A percentile compares a stretch with the other conserved stretches of the same genome.
Evolutionary conservation across 1,140 invertebrate species (phyloP).

Genomic region (Drosophila littoralis): DNA sequence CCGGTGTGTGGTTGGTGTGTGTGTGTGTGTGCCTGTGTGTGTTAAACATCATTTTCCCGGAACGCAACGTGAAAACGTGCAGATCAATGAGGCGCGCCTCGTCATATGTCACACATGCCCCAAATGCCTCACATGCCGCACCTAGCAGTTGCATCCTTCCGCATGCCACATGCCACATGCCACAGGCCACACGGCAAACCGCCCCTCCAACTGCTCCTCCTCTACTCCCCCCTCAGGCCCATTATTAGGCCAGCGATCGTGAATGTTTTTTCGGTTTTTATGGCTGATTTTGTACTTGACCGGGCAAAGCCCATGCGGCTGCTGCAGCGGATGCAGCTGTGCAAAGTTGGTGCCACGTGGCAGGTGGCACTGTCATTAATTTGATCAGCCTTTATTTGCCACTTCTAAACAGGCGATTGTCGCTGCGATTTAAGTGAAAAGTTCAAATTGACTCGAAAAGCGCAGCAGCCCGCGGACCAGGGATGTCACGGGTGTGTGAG

Average conservation of each 20-base stretch:
- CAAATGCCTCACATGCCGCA: constrained; percentile 14
- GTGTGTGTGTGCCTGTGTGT: constrained; percentile 34
- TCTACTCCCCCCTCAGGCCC: too few relatives aligned
- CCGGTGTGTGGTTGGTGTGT: constrained; percentile 30
- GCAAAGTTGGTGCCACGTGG: constrained; percentile 9
- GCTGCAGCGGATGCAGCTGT: constrained; percentile 14
- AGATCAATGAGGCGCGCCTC: constrained; percentile 22
- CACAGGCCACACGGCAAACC: background rate
- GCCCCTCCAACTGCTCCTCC: too few relatives aligned
- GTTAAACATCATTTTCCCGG: constrained; percentile 64
- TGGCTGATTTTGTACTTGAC: constrained; percentile 40
- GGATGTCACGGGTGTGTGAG: background rate
- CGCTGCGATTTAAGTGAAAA: background rate
- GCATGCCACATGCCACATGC: background rate
- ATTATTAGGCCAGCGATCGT: background rate
- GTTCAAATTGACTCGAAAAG: background rate
- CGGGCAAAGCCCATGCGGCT: constrained; percentile 13
- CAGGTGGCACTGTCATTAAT: constrained; percentile 28
- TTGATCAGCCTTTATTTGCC: constrained; percentile 31
- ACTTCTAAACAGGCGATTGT: constrained; percentile 6
- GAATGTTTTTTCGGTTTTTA: background rate
- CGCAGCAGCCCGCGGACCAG: background rate
- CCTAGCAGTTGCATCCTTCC: constrained; percentile 9
- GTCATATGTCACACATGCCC: constrained; percentile 22
- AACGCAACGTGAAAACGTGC: constrained; percentile 55